A percentile compares a stretch with the other conserved stretches of the same genome.
These are phyloP conservation scores for Calonectris borealis DNA, from an alignment of 2,113 vertebrate genomes.

Conservation along the genomic window DNA sequence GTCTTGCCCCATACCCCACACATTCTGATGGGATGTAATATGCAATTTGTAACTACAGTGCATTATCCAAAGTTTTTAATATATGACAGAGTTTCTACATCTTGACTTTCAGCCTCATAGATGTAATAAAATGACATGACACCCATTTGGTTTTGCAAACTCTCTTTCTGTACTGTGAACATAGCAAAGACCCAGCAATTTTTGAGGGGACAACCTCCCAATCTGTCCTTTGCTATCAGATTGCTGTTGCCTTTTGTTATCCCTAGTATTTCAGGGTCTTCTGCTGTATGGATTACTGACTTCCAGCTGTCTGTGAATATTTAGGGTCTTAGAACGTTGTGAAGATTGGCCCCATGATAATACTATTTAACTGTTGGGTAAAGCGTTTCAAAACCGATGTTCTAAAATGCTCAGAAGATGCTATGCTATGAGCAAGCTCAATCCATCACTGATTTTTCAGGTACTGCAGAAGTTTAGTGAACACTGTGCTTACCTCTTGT, in stretches of 20 bases:
- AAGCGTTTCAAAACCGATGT: fast-evolving
- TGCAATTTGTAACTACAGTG: background rate
- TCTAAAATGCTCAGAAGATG: background rate
- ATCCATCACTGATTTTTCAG: background rate
- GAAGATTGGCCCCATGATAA: background rate
- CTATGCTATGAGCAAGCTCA: background rate
- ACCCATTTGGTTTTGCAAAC: background rate
- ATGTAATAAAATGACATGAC: background rate
- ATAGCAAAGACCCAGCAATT: background rate
- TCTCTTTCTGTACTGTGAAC: background rate
- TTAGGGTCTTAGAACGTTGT: background rate
- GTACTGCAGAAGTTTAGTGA: background rate
- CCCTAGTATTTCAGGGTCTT: background rate
- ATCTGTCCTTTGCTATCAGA: background rate
- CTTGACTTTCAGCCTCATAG: background rate
- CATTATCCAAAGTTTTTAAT: background rate
- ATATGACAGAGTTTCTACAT: background rate
- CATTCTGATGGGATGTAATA: background rate
- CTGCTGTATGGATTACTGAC: background rate
- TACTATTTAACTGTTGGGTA: background rate
- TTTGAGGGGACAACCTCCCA: background rate
- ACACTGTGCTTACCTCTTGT: background rate
- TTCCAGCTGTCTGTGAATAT: background rate
- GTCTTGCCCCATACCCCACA: background rate
- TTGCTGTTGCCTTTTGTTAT: background rate